Evolutionary conservation across 1,140 invertebrate genomes (phyloP).

Genomic region (Monomorium pharaonis): DNA sequence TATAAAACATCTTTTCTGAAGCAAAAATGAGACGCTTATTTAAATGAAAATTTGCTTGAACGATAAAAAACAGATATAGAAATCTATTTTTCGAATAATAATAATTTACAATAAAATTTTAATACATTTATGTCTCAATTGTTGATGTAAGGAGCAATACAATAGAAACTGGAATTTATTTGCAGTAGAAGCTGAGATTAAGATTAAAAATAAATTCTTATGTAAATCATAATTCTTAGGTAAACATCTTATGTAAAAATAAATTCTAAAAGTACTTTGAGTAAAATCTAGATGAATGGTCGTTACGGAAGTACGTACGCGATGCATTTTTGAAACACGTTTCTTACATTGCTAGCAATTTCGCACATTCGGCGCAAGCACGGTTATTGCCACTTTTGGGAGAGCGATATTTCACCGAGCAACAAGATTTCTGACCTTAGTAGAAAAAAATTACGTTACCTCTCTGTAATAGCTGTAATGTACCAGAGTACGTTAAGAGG

Average conservation of each 20-base stretch:
- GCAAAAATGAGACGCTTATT: too few species aligned
- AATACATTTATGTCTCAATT: background rate
- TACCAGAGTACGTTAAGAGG: background rate
- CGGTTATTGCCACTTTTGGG: constrained; percentile 16
- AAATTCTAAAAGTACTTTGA: background rate
- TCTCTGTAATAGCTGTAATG: too few species aligned
- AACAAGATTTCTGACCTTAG: background rate
- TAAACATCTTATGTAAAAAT: constrained; percentile 3
- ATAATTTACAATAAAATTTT: background rate
- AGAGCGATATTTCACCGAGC: constrained; percentile 24
- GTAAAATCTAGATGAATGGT: constrained; percentile 13
- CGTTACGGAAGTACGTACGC: background rate
- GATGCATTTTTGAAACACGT: constrained; percentile 36
- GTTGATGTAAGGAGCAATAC: background rate
- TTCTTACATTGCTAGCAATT: constrained; percentile 25
- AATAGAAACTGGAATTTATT: background rate
- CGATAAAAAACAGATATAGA: background rate
- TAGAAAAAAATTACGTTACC: constrained; percentile 4
- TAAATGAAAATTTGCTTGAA: background rate
- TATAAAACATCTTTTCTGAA: too few species aligned
- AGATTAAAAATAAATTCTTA: background rate
- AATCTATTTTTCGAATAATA: background rate
- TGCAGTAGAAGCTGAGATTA: background rate
- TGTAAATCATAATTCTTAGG: background rate
- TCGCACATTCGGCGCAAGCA: constrained; percentile 34